Evolutionary conservation across 2,113 vertebrate species (phyloP), one percentile per base, ranked within the genome.

Genomic region (Semicossyphus pulcher): DNA sequence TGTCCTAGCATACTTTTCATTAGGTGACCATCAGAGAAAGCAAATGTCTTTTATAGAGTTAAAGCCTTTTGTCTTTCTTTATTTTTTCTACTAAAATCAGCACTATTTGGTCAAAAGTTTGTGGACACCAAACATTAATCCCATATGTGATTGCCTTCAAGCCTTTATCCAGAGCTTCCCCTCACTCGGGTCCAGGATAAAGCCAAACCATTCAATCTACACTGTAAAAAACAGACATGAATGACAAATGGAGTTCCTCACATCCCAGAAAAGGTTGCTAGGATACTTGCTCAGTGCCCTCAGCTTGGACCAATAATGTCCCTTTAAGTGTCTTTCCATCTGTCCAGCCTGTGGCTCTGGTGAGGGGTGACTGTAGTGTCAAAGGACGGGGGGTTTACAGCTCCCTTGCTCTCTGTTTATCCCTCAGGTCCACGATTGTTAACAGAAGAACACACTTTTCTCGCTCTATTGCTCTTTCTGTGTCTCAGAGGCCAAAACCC

Each of bases 351-450:
- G 45, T 64, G 31, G 34, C 25, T 77, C 60, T 51, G 51, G 44
- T 65, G 45, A 76, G 62, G 42, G 68, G 76, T 90, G 59, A 75
- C 44, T 61, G 20, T 67, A 51, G 52, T 49, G 74, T 84, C 57
- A 59, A 45, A 54, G 56, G 28, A 61, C 2, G 10, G 23, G 47
- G 51, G 72, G 32, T 68, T 87, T 79, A 70, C 52, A 62, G 60
- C 63, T 56, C 63, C 66, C 61, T 81, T 52, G 71, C 83, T 77
- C 26, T 82, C 20, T 76, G 68, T 87, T 86, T 75, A 86, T 81
- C 60, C 48, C 74, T 84, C 71, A 76, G 58, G 54, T 76, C 76
- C 58, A 41, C 37, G 67, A 82, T 66, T 81, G 53, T 81, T 81
- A 80, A 70, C 72, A 81, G 59, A 76, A 60, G 76, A 78, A 36